Base-by-base conservation (phyloP, 2,113 vertebrate species). In the Psittacula cyanocephala region DNA sequence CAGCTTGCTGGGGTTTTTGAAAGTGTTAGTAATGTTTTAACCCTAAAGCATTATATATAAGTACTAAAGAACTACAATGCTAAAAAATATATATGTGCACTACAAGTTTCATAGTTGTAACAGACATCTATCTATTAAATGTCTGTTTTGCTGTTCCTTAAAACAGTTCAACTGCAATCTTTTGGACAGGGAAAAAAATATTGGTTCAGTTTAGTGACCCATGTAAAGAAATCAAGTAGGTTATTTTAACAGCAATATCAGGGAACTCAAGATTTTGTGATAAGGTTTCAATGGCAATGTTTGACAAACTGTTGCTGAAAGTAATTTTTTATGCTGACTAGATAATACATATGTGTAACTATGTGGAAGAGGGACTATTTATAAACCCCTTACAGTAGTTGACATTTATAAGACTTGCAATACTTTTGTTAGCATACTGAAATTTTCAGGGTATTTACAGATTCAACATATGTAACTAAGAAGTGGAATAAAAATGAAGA, bases 211-310 rank as follows among this genome's bases (percentile, higher is more conserved):
- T 67, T 79, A 23, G 62, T 72, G 43, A 69, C 15, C 27, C 64
- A 59, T 39, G 24, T 43, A 78, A 72, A 82, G 52, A 85, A n/a
- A 11, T 7, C 46, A 60, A 28, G 37, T 44, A 76, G 17, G 16
- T 5, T 39, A 72, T 87, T 80, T 81, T 81, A 43, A 47, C 41
- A 95, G 43, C 27, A 92, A 3, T 57, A 70, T 62, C 46, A 43
- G n/a, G 27, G 83, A 89, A 80, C 31, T 52, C 11, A 12, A 18
- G 11, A 31, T 55, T 6, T 83, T 62, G 13, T 60, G 55, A n/a
- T 81, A 71, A 83, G 1, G 24, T 49, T 57, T 72, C 47, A 52
- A 3, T 2, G 0, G 1, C 37, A 53, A 23, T 28, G 16, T 53
- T 92, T 85, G 67, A 67, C 15, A 62, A 43, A 41, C 15, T 84